Base-by-base conservation (phyloP, 2,888 invertebrate genomes). In the Tolmerus cingulatus region DNA sequence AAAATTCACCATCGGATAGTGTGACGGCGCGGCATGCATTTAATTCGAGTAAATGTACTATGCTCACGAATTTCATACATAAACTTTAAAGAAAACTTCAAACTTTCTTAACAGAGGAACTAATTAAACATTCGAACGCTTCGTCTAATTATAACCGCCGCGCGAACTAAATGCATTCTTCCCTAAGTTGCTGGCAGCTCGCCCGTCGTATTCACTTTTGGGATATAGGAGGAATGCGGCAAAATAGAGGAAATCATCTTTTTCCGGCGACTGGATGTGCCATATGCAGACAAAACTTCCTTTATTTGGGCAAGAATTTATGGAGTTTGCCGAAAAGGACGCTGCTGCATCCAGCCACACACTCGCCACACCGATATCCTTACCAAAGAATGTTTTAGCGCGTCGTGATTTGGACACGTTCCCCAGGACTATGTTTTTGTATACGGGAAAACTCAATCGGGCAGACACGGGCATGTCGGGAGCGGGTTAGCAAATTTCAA, bases 271-370 rank as follows among this genome's bases (percentile, higher is more conserved):
- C 16, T 43, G 78, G 19, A 78, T 78, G 23, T 78, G 78, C 78
- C 78, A 78, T 78, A 40, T 78, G 78, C 78, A 78, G 43, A 78
- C 40, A 78, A 78, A 78, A 40, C 43, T 78, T 78, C 34, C 78
- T 78, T 40, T 43, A 78, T 78, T 78, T 78, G 43, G 43, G 37
- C 46, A 78, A 19, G 78, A 40, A 78, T 78, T 78, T 78, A 78
- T 40, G 23, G 78, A 43, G 23, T 40, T 78, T 78, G 12, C 23
- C n/a, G 23, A 78, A 78, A 23, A 66, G 27, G 23, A 66, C 27
- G 27, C 66, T 19, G 66, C 66, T 19, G 51, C 51, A 23, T 12
- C 66, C 19, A 66, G 12, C 66, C 66, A 66, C 27, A 66, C 19
- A 51, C 51, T 19, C n/a, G 23, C 66, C 66, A 23, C 51, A 16